Conservation (phyloP, 2,113 vertebrate species). For the Erythrolamprus reginae region DNA sequence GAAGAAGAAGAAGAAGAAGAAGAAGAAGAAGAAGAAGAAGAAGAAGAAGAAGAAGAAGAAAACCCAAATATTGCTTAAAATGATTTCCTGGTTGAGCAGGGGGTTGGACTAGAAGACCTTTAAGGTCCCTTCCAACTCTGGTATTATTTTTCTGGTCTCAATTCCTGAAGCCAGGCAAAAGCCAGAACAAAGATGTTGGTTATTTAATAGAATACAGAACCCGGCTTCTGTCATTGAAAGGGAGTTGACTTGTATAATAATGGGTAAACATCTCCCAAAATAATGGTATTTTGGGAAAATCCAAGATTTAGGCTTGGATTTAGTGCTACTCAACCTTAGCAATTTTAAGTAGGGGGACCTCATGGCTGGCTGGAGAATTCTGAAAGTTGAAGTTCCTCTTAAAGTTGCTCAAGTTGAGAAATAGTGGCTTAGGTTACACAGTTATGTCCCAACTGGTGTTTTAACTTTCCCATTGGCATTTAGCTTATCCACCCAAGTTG, state of each 20-base stretch:
- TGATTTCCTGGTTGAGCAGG: neutral
- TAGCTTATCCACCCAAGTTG: neutral
- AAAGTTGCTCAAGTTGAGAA: neutral
- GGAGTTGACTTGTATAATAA: neutral
- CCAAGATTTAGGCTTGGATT: neutral
- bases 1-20: no score
- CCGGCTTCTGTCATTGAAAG: neutral
- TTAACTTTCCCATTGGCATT: neutral
- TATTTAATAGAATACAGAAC: neutral
- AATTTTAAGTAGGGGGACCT: no score
- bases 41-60: no score
- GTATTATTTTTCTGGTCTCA: neutral
- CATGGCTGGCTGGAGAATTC: neutral
- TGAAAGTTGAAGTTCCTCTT: neutral
- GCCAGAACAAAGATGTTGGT: neutral
- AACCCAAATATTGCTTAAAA: neutral
- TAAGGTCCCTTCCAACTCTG: neutral
- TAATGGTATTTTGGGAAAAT: neutral
- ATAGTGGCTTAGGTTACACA: neutral
- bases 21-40: no score
- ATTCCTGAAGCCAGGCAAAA: neutral
- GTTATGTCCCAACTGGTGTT: neutral
- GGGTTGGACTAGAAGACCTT: neutral
- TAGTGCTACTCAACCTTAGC: neutral
- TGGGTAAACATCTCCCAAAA: neutral